Evolutionary conservation across 2,888 invertebrate species (phyloP), one percentile per base, ranked within the genome.

Genomic region (Kryphioiulus occultus): DNA sequence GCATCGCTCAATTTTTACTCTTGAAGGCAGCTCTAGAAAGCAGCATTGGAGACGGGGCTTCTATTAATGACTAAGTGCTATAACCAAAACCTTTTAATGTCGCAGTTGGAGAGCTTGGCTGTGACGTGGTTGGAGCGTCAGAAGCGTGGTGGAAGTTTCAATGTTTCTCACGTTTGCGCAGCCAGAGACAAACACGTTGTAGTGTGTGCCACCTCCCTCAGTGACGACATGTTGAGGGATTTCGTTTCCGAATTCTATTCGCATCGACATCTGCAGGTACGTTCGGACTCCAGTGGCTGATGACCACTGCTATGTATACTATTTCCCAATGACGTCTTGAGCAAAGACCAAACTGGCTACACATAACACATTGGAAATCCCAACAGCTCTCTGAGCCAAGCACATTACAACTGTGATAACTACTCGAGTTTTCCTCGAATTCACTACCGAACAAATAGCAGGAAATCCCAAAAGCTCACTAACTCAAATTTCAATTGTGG

Each of bases 221-320:
- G 91, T 84, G 91, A 93, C 10, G 93, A 93, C 89, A 92, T 92
- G 86, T 91, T 93, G 86, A 91, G 92, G 90, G 93, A 93, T 90
- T 93, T 93, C 89, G 91, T 93, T 86, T 92, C 92, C 89, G 93
- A 93, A 89, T 93, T 93, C 90, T 93, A 93, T 89, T 92, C 93
- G 44, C 92, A 93, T 90, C 91, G 92, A 9, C 92, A 91, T 89
- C 91, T 92, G 87, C 92, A 92, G 91, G 92, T 92, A n/a, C n/a
- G n/a, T n/a, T n/a, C n/a, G n/a, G n/a, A n/a, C n/a, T n/a, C n/a
- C n/a, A n/a, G n/a, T n/a, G n/a, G n/a, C n/a, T n/a, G n/a, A n/a
- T n/a, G n/a, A n/a, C n/a, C n/a, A n/a, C n/a, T n/a, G n/a, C n/a
- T n/a, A n/a, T n/a, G n/a, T n/a, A n/a, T n/a, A n/a, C n/a, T n/a